Evolutionary conservation across 2,888 invertebrate species (phyloP), one percentile per base, ranked within the genome.

Genomic region (Luperina testacea): DNA sequence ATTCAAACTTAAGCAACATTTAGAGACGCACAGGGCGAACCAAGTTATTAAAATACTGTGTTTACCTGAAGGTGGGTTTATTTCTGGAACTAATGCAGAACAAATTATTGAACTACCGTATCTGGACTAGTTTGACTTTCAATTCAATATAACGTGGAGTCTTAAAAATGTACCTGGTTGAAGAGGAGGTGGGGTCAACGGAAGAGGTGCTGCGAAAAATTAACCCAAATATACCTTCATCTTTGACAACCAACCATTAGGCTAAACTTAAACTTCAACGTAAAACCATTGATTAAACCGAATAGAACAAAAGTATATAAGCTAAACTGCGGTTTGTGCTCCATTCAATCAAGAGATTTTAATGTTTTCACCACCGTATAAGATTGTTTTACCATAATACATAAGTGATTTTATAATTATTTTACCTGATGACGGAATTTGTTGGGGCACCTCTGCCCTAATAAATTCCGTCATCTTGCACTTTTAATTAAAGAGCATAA

Each of bases 111-210:
- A 4, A 20, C 11, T 48, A 68, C 11, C 20, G 2, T 68, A 45
- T 20, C 45, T 11, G 27, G n/a, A 68, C 20, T 45, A 1, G n/a
- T 42, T 42, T 17, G 1, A 27, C 17, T n/a, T n/a, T n/a, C 0
- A n/a, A n/a, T 42, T 27, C 6, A 27, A 27, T 11, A 45, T 27
- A 27, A 48, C 6, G 45, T 20, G 11, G 11, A 48, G 20, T 48
- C 48, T 27, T 13, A 45, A 69, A 68, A 27, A 69, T 48, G 20
- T 27, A 68, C 71, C 67, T 71, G 72, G 63, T 45, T 27, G 38
- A 15, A 32, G 71, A 74, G 42, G 38, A 27, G 24, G 73, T 9
- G 73, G 59, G 1, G 20, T 48, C 20, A 17, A 38, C 3, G 74
- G n/a, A 20, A 24, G 27, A 17, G 61, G n/a, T 20, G 13, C 48